phyloP scores from a whole-genome alignment of 1,140 invertebrate species.

The Drosophila busckii region DNA sequence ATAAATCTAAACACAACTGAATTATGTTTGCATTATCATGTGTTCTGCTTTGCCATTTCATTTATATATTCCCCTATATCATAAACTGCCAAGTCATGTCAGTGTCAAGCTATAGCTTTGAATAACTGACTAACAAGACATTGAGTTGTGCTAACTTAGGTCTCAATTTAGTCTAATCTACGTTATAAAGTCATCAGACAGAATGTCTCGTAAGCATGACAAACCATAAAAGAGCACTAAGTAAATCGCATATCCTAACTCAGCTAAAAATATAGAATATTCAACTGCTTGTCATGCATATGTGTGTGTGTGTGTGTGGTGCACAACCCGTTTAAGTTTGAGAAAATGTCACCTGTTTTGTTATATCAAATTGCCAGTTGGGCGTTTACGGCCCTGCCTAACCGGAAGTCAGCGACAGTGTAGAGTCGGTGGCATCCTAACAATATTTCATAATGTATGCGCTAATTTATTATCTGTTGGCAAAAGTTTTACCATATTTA shows the following conservation, averaged over 20 bases:
- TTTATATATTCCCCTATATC: too few relatives aligned
- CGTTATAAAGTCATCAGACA: constrained; percentile 54
- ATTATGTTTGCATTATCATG: too few relatives aligned
- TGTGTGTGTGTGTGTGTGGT: constrained; percentile 19
- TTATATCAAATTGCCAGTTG: constrained; percentile 53
- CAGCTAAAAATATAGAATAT: constrained; percentile 25
- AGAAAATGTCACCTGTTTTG: constrained; percentile 69
- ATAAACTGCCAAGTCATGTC: too few relatives aligned
- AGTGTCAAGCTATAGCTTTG: too few relatives aligned
- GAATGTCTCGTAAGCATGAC: constrained; percentile 45
- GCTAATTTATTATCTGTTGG: constrained; percentile 75
- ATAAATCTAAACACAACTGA: too few relatives aligned
- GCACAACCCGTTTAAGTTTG: constrained; percentile 50
- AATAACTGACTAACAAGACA: not conserved
- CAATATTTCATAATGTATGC: constrained; percentile 70
- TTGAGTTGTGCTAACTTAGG: constrained; percentile 35
- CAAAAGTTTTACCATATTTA: constrained; percentile 61
- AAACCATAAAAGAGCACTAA: constrained; percentile 24
- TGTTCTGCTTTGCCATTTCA: too few relatives aligned
- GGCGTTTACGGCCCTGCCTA: constrained; percentile 7
- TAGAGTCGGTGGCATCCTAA: constrained; percentile 49
- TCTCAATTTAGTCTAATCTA: constrained; percentile 24
- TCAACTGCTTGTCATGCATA: constrained; percentile 23
- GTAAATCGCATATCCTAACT: constrained; percentile 9
- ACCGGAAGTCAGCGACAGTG: constrained; percentile 46